These are phyloP conservation scores for Platyscapa corneri DNA, from an alignment of 1,140 invertebrate genomes.

Conservation along the genomic window DNA sequence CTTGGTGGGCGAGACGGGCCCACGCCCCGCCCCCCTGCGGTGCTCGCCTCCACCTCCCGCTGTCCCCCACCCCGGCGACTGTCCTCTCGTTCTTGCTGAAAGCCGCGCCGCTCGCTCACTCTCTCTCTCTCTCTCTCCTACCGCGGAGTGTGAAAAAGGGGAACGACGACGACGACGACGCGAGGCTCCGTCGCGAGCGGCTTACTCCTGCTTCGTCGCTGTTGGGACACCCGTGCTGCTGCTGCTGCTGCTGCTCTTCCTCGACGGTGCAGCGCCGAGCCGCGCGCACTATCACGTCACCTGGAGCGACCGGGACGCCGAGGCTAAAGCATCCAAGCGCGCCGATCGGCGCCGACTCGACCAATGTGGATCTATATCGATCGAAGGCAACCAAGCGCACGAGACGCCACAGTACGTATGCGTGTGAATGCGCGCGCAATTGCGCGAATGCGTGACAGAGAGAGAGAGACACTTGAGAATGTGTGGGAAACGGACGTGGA, in stretches of 20 bases:
- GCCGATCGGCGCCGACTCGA: neutral
- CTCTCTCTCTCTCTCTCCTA: conserved; percentile 19
- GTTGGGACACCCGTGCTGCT: neutral
- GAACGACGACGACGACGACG: neutral
- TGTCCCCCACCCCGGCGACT: neutral
- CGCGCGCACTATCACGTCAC: neutral
- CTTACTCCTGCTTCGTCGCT: conserved; percentile 37
- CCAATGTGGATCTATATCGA: neutral
- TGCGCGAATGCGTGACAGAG: no score
- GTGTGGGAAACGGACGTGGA: no score
- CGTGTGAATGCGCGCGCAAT: neutral
- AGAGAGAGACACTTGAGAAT: no score
- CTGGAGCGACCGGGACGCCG: neutral
- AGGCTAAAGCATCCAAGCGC: neutral
- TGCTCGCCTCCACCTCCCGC: no score
- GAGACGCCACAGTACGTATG: neutral
- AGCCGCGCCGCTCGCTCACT: neutral
- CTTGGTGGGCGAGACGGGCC: conserved; percentile 4
- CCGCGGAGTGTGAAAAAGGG: conserved; percentile 18
- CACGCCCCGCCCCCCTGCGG: neutral
- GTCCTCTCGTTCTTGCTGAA: no score
- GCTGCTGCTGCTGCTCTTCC: no score
- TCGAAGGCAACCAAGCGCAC: no score
- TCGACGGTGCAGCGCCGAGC: no score
- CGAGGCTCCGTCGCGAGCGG: conserved; percentile 9